A percentile compares a stretch with the other conserved stretches of the same genome.
Evolutionary conservation across 37 sponge, comb jelly and placozoan species (phyloP).

Genomic region (Mnemiopsis leidyi): DNA sequence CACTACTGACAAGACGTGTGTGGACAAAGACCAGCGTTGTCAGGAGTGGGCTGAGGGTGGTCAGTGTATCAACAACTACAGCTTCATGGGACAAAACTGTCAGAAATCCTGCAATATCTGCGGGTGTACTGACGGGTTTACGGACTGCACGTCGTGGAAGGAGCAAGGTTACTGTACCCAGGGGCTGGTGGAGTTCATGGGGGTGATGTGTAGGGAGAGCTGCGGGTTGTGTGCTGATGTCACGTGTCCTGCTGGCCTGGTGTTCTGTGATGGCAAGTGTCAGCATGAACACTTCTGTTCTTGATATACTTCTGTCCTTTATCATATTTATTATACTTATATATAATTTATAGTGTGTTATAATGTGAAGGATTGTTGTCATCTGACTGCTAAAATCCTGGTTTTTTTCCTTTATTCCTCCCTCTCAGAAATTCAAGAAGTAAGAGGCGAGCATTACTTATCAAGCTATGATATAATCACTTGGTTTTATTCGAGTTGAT

Average conservation of each 20-base stretch:
- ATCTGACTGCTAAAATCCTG: too few relatives aligned
- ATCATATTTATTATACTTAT: too few relatives aligned
- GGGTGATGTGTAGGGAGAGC: neutral
- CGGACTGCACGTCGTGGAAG: neutral
- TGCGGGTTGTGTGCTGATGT: neutral
- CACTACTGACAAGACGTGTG: neutral
- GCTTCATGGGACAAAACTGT: neutral
- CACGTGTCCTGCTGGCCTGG: constrained; percentile 1
- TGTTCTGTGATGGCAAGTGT: neutral
- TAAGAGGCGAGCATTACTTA: too few relatives aligned
- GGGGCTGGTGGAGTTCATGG: neutral
- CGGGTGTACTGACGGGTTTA: neutral
- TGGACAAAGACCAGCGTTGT: neutral
- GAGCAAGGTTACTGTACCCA: neutral
- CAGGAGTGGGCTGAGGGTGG: constrained; percentile 1
- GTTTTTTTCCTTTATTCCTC: too few relatives aligned
- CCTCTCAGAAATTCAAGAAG: too few relatives aligned
- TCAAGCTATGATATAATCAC: too few relatives aligned
- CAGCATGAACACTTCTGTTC: constrained; percentile 2
- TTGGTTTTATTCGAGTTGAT: too few relatives aligned
- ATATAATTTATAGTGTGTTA: too few relatives aligned
- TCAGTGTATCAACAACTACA: neutral
- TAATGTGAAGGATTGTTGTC: too few relatives aligned
- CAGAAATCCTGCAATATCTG: neutral
- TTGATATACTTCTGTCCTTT: neutral